phyloP scores from a whole-genome alignment of 2,888 invertebrate species.

The Tipula unca region DNA sequence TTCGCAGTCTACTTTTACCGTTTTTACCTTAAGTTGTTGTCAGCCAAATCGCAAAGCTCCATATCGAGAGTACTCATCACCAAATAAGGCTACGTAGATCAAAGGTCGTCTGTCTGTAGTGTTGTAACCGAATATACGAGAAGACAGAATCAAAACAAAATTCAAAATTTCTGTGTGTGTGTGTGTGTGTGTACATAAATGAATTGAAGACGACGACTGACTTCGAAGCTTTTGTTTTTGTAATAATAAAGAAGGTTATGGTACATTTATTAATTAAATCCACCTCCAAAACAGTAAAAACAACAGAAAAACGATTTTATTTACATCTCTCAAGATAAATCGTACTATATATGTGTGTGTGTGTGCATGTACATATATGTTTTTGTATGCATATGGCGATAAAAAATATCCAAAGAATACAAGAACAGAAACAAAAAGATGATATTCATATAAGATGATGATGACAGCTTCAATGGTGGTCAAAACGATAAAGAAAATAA shows the following conservation, averaged over 20 bases:
- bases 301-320: neutral
- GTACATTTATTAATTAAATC: slow-evolving; percentile 14
- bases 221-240: neutral
- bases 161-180: neutral
- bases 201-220: neutral
- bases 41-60: too few relatives aligned
- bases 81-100: neutral
- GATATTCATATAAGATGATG: neutral
- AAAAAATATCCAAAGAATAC: neutral
- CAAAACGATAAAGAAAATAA: neutral
- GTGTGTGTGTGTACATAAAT: neutral
- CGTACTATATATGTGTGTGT: neutral
- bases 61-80: neutral
- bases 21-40: too few relatives aligned
- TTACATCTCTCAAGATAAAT: neutral
- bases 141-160: neutral
- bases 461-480: slow-evolving; percentile 14
- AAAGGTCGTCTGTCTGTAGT: neutral
- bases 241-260: neutral
- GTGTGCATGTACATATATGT: neutral
- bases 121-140: neutral
- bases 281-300: slow-evolving; percentile 4
- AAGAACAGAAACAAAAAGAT: neutral
- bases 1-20: too few relatives aligned
- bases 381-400: neutral